A percentile compares a stretch with the other conserved stretches of the same genome.
phyloP scores from a whole-genome alignment of 2,888 invertebrate genomes.

The Nephrotoma appendiculata region DNA sequence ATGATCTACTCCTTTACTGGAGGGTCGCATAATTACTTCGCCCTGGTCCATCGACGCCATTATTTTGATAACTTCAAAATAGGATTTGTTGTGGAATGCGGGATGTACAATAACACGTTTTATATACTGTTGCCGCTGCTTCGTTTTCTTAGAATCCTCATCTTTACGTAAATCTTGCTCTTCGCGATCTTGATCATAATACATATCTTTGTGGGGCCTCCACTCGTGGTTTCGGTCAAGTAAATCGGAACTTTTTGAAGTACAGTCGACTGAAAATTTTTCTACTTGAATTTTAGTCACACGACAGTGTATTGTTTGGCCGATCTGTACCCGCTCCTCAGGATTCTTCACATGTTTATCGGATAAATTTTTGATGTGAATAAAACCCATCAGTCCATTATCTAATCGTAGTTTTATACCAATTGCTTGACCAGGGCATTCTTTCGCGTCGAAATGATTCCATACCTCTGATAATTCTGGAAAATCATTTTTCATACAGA shows the following conservation, averaged over 20 bases:
- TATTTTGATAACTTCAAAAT: constrained; percentile 78
- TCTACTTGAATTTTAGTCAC: constrained; percentile 95
- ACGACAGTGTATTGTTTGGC: constrained; percentile 73
- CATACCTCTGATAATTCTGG: constrained; percentile 93
- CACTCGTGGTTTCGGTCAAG: constrained; percentile 81
- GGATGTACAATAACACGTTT: constrained; percentile 97
- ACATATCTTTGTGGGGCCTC: constrained; percentile 78
- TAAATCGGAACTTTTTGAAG: constrained; percentile 85
- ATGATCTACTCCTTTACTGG: constrained; percentile 92
- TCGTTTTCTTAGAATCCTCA: constrained; percentile 66
- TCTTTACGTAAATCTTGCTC: constrained; percentile 65
- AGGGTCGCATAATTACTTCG: constrained; percentile 90
- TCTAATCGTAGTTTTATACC: constrained; percentile 83
- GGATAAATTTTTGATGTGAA: constrained; percentile 85
- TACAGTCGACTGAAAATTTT: constrained; percentile 83
- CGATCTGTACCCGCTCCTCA: constrained; percentile 74
- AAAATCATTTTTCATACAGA: constrained; percentile 91
- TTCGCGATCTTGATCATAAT: constrained; percentile 78
- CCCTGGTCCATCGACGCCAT: constrained; percentile 91
- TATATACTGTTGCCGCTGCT: constrained; percentile 73
- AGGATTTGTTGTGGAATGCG: constrained; percentile 92
- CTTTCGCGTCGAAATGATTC: constrained; percentile 94
- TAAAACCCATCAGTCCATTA: constrained; percentile 85
- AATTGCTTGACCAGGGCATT: constrained; percentile 90
- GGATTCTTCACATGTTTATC: constrained; percentile 89